Evolutionary conservation across 1,140 invertebrate species (phyloP).

Genomic region (Tetragnatha versicolor): DNA sequence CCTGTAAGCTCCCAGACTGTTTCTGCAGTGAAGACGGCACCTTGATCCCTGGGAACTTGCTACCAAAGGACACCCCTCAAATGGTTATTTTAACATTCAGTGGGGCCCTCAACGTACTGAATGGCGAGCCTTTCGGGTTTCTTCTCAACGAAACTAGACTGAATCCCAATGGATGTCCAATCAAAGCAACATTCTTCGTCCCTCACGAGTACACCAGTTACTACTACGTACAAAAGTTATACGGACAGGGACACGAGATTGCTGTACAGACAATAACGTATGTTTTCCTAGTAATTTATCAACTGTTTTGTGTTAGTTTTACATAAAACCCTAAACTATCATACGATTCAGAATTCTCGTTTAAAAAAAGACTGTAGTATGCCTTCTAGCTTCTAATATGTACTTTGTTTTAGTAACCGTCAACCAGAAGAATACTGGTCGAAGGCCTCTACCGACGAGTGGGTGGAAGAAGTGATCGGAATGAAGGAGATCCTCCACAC

Average conservation of each 20-base stretch:
- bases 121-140: conserved; percentile 31
- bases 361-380: too few species aligned
- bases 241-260: conserved; percentile 85
- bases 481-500: conserved; percentile 67
- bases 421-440: conserved; percentile 66
- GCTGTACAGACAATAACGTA: conserved; percentile 82
- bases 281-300: too few species aligned
- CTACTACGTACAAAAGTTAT: conserved; percentile 80
- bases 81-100: conserved; percentile 58
- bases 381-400: too few species aligned
- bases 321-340: too few species aligned
- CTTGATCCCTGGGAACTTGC: conserved; percentile 73
- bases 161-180: conserved; percentile 84
- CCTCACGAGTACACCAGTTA: conserved; percentile 84
- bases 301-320: too few species aligned
- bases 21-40: conserved; percentile 93
- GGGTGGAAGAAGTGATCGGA: conserved; percentile 70
- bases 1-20: conserved; percentile 87
- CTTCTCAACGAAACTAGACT: conserved; percentile 66
- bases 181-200: conserved; percentile 80
- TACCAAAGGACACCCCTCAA: conserved; percentile 58
- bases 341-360: too few species aligned
- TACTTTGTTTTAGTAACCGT: conserved; percentile 46
- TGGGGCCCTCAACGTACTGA: conserved; percentile 59
- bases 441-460: conserved; percentile 63